These are phyloP conservation scores for Poeciliopsis turrubarensis DNA, from an alignment of 2,113 vertebrate genomes.

Conservation along the genomic window DNA sequence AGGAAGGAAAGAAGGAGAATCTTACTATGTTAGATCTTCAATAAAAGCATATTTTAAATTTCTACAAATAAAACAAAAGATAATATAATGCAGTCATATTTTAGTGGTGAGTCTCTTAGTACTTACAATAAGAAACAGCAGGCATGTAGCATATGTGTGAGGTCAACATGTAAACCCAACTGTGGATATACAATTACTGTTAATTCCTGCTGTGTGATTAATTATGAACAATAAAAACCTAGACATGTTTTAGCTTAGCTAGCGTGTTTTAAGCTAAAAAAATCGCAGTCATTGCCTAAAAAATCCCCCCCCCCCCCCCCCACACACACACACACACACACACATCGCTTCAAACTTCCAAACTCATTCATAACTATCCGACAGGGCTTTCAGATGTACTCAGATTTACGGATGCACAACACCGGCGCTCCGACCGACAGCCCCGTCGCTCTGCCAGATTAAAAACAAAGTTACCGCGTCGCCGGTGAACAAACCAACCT, in stretches of 20 bases:
- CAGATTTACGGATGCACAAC: background rate
- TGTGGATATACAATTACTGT: background rate
- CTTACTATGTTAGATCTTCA: too few relatives aligned
- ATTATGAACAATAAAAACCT: background rate
- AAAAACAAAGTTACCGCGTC: background rate
- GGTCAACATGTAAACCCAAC: background rate
- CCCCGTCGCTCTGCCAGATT: background rate
- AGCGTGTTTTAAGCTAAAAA: background rate
- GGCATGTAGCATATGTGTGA: too few relatives aligned
- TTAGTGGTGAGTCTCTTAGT: background rate
- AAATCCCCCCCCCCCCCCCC: background rate
- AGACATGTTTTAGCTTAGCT: background rate
- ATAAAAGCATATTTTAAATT: too few relatives aligned
- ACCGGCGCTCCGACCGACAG: background rate
- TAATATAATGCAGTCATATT: background rate
- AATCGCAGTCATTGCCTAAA: background rate
- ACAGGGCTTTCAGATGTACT: background rate
- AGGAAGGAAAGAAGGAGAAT: too few relatives aligned
- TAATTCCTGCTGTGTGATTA: background rate
- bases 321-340: too few relatives aligned
- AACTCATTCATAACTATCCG: background rate
- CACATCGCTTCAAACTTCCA: background rate
- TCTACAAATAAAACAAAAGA: background rate
- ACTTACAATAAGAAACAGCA: background rate
- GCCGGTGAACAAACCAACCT: constrained; percentile 77